phyloP scores from a whole-genome alignment of 2,113 vertebrate species.

The Ciconia boyciana region DNA sequence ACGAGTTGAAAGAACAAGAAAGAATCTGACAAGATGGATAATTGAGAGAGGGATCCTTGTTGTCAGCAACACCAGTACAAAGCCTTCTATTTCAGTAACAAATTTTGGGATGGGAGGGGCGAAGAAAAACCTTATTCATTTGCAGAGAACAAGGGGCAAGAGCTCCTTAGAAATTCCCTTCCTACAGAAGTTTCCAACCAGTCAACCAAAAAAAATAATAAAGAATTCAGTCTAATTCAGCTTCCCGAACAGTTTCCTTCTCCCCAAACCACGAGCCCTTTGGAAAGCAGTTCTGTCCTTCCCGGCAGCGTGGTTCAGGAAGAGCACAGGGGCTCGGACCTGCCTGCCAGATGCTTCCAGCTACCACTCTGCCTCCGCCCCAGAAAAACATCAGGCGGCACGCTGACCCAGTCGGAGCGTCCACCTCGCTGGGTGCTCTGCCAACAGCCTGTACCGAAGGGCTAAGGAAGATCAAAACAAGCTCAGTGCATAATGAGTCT shows the following conservation, averaged over 20 bases:
- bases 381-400: neutral
- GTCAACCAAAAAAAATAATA: neutral
- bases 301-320: rapidly evolving
- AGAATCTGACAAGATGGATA: neutral
- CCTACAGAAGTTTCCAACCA: neutral
- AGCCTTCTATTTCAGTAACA: neutral
- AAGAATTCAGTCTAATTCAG: neutral
- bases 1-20: neutral
- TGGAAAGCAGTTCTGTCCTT: neutral
- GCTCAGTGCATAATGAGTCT: neutral
- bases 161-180: neutral
- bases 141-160: neutral
- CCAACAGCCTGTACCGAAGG: neutral
- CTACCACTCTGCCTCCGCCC: neutral
- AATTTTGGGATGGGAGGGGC: neutral
- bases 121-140: neutral
- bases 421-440: neutral
- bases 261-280: rapidly evolving
- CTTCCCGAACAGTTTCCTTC: neutral
- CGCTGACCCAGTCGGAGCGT: rapidly evolving
- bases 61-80: neutral
- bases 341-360: neutral
- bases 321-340: neutral
- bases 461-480: neutral
- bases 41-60: neutral